Percentiles rank a stretch among this genome's conserved stretches.
These are phyloP conservation scores for Chascanopsetta lugubris DNA, from an alignment of 2,113 vertebrate genomes.

Conservation along the genomic window DNA sequence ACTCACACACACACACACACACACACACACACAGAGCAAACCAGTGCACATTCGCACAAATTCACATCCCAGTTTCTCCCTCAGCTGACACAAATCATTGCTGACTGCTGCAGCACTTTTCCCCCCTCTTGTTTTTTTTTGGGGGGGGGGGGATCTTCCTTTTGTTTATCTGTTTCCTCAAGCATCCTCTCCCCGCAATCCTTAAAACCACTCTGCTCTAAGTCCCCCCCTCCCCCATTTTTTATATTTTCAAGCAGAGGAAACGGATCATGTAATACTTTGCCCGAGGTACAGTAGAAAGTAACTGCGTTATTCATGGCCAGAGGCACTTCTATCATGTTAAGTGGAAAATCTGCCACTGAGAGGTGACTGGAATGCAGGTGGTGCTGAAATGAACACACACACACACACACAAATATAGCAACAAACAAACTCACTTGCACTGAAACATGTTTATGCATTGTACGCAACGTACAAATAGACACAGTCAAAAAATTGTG, in stretches of 20 bases:
- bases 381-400: constrained; percentile 59
- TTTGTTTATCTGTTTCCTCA: constrained; percentile 43
- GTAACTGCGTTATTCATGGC: constrained; percentile 71
- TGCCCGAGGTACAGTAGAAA: constrained; percentile 62
- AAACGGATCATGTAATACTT: constrained; percentile 63
- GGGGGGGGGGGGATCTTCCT: constrained; percentile 35
- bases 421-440: background rate
- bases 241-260: constrained; percentile 48
- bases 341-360: constrained; percentile 66
- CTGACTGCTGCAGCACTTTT: constrained; percentile 54
- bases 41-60: too few species aligned
- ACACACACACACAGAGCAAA: too few species aligned
- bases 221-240: constrained; percentile 23
- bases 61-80: constrained; percentile 31
- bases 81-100: constrained; percentile 65
- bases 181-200: constrained; percentile 21
- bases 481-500: constrained; percentile 41
- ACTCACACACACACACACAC: constrained; percentile 18
- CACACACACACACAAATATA: background rate
- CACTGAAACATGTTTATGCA: constrained; percentile 28
- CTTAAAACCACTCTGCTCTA: constrained; percentile 43
- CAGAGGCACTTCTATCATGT: constrained; percentile 69
- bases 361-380: constrained; percentile 64
- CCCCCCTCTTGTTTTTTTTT: background rate
- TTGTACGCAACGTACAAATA: constrained; percentile 34